Conservation (phyloP, 2,888 invertebrate genomes). For the Andrena trimmerana region DNA sequence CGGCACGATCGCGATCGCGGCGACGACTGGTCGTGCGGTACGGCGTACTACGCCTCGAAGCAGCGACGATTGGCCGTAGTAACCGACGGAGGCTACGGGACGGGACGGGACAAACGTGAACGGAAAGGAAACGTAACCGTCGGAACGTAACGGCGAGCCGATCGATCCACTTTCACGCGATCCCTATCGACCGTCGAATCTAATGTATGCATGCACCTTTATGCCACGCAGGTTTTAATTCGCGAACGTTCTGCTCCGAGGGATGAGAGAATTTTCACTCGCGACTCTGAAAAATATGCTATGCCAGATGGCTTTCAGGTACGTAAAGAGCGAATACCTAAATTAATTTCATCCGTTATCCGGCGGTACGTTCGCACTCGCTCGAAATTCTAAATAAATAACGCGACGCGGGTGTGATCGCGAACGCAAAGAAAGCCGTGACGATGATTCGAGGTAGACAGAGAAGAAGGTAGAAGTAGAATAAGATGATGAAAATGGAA, state of each 20-base stretch:
- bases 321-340: conserved; percentile 69
- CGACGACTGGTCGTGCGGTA: no score
- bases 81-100: no score
- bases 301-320: conserved; percentile 72
- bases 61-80: no score
- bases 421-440: conserved; percentile 52
- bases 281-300: conserved; percentile 52
- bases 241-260: conserved; percentile 32
- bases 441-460: conserved; percentile 42
- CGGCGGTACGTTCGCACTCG: conserved; percentile 50
- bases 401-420: conserved; percentile 35
- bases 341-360: conserved; percentile 55
- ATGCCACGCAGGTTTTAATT: background rate
- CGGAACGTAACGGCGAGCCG: conserved; percentile 14
- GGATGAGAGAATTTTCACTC: conserved; percentile 50
- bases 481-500: background rate
- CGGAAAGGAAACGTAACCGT: background rate
- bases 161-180: conserved; percentile 10
- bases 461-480: conserved; percentile 2
- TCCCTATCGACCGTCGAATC: conserved; percentile 12
- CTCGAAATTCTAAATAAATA: conserved; percentile 48
- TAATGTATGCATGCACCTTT: background rate
- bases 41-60: no score
- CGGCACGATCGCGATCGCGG: no score
- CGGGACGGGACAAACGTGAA: background rate